Evolutionary conservation across 1,140 invertebrate species (phyloP), one percentile per base, ranked within the genome.

Genomic region (Drosophila azteca): DNA sequence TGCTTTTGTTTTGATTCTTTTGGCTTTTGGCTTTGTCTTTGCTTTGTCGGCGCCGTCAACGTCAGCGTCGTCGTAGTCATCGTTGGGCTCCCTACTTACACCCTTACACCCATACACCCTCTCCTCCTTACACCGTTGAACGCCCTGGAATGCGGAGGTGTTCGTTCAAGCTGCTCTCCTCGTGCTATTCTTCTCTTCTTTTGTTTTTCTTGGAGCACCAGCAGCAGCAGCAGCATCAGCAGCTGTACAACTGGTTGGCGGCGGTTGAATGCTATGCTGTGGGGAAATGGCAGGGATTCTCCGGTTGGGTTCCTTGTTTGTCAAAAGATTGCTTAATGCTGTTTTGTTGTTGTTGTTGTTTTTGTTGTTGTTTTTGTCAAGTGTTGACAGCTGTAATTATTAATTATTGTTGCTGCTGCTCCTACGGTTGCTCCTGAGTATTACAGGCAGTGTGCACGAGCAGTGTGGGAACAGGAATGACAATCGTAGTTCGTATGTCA

Each of bases 21-120:
- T 66, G 61, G 61, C 63, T 62, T 66, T 66, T 54, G 59, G 60
- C 35, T 43, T 75, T 75, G 54, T 75, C 52, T 54, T 75, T 75
- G 50, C 72, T 75, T 75, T 76, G 72, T 76, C 72, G 72, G 72
- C 71, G 71, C 72, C 72, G 62, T 67, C 71, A 76, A 75, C 63
- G 66, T 24, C 71, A 63, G 70, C 45, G 51, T 9, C 26, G 22
- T 20, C 24, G 26, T 46, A 43, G 24, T 17, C 43, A 53, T 48
- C 9, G 9, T 35, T 39, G 13, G 29, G 22, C 62, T 64, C 29
- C 41, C 39, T 4, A 26, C 24, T 26, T 20, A 20, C 29, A 6
- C 59, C 55, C 29, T 15, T 7, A 20, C 17, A 20, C 0, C 29
- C 15, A 13, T 49, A 26, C 46, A 31, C 55, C 58, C 17, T 0